A percentile compares a stretch with the other conserved stretches of the same genome.
Evolutionary conservation across 2,888 invertebrate species (phyloP).

Genomic region (Polymixis lichenea): DNA sequence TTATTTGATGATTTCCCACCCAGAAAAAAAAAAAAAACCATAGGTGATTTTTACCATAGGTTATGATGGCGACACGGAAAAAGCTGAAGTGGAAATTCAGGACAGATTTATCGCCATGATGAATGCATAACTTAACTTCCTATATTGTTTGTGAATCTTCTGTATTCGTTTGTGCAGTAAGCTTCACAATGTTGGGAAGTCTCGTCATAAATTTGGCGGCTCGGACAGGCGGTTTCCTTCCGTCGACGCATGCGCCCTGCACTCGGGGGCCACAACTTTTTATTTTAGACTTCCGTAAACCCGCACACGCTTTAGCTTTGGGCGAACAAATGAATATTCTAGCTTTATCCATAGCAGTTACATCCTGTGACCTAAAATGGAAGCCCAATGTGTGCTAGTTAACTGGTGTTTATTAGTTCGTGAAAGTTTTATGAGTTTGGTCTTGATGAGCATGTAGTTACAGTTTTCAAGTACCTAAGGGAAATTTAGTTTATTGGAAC

Average conservation of each 20-base stretch:
- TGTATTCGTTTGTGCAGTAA: slow-evolving; percentile 33
- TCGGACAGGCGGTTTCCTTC: slow-evolving; percentile 80
- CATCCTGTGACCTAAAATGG: slow-evolving; percentile 30
- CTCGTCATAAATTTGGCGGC: slow-evolving; percentile 81
- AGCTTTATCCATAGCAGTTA: slow-evolving; percentile 27
- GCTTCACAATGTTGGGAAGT: slow-evolving; percentile 74
- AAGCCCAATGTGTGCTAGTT: slow-evolving; percentile 14
- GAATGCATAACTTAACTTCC: slow-evolving; percentile 30
- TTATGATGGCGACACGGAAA: neutral
- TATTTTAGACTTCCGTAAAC: slow-evolving; percentile 65
- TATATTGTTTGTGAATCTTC: slow-evolving; percentile 33
- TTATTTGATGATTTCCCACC: too few relatives aligned
- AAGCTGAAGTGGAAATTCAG: slow-evolving; percentile 15
- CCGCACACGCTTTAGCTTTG: slow-evolving; percentile 45
- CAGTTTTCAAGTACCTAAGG: neutral
- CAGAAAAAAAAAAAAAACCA: too few relatives aligned
- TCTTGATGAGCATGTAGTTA: slow-evolving; percentile 12
- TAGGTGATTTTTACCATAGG: slow-evolving; percentile 5
- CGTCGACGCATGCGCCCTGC: slow-evolving; percentile 73
- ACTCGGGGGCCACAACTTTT: slow-evolving; percentile 64
- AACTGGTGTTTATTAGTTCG: slow-evolving; percentile 8
- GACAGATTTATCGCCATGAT: slow-evolving; percentile 16
- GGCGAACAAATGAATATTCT: slow-evolving; percentile 56
- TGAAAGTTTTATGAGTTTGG: neutral
- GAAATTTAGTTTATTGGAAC: neutral